These are phyloP conservation scores for Aromia moschata DNA, from an alignment of 2,888 invertebrate species.

Conservation along the genomic window DNA sequence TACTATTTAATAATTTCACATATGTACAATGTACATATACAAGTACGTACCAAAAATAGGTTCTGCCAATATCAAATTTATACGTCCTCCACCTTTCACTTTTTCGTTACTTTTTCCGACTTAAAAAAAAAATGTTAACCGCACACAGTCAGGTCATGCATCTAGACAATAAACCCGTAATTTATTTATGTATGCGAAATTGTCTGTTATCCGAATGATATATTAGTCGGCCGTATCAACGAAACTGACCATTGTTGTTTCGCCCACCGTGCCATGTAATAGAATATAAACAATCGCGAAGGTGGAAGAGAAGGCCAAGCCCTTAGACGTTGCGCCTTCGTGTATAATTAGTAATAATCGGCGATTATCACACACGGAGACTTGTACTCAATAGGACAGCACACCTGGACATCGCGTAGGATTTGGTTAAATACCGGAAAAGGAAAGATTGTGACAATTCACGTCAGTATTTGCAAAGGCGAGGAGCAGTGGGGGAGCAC, in stretches of 20 bases:
- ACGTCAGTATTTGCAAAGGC: too few species aligned
- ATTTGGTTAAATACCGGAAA: constrained; percentile 17
- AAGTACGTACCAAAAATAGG: too few species aligned
- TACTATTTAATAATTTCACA: too few species aligned
- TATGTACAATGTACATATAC: too few species aligned
- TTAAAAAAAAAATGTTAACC: background rate
- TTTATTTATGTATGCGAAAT: constrained; percentile 42
- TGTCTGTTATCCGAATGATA: constrained; percentile 44
- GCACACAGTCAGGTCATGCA: constrained; percentile 7
- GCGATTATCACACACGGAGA: constrained; percentile 35
- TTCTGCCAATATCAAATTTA: too few species aligned
- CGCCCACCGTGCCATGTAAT: constrained; percentile 55
- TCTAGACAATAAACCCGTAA: constrained; percentile 29
- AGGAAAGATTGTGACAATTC: too few species aligned
- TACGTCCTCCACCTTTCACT: too few species aligned
- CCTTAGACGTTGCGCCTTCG: constrained; percentile 45
- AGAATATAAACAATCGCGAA: constrained; percentile 56
- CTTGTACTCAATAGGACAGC: constrained; percentile 2
- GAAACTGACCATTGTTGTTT: constrained; percentile 59
- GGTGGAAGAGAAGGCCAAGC: constrained; percentile 57
- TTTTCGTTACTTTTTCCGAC: too few species aligned
- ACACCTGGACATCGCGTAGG: constrained; percentile 14
- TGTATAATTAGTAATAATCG: constrained; percentile 48
- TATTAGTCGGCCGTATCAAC: constrained; percentile 48
- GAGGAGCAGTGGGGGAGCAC: too few species aligned